phyloP scores from a whole-genome alignment of 2,113 vertebrate genomes.

The Lamprotornis superbus region DNA sequence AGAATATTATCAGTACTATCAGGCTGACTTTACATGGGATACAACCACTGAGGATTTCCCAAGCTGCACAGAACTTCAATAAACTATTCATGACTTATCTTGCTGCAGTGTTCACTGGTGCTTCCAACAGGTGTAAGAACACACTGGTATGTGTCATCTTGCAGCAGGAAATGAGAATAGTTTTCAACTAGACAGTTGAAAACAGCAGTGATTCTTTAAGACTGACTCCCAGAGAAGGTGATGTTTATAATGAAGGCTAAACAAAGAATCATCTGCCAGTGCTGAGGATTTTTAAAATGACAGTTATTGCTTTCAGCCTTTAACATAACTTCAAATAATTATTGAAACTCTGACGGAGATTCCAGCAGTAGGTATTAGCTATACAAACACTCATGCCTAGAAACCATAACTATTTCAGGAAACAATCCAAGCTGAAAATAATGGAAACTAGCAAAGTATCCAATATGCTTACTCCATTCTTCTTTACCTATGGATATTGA shows the following conservation, averaged over 20 bases:
- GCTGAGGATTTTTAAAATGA: background rate
- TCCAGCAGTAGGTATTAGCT: background rate
- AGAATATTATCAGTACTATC: background rate
- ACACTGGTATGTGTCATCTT: background rate
- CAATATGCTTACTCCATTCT: background rate
- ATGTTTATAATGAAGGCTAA: background rate
- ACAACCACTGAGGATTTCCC: background rate
- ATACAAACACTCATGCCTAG: background rate
- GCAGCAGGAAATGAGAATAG: background rate
- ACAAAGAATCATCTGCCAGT: background rate
- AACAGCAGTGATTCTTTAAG: background rate
- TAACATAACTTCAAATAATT: background rate
- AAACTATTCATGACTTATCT: background rate
- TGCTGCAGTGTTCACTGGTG: background rate
- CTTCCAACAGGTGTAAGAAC: background rate
- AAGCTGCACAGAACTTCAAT: background rate
- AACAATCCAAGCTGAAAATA: background rate
- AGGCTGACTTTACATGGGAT: background rate
- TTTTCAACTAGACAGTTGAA: background rate
- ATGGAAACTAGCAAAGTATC: background rate
- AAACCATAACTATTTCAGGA: background rate
- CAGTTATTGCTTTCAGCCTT: background rate
- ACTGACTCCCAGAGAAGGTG: background rate
- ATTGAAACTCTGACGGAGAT: background rate
- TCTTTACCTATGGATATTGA: background rate